phyloP scores from a whole-genome alignment of 1,140 invertebrate genomes.

The Anadara kagoshimensis region DNA sequence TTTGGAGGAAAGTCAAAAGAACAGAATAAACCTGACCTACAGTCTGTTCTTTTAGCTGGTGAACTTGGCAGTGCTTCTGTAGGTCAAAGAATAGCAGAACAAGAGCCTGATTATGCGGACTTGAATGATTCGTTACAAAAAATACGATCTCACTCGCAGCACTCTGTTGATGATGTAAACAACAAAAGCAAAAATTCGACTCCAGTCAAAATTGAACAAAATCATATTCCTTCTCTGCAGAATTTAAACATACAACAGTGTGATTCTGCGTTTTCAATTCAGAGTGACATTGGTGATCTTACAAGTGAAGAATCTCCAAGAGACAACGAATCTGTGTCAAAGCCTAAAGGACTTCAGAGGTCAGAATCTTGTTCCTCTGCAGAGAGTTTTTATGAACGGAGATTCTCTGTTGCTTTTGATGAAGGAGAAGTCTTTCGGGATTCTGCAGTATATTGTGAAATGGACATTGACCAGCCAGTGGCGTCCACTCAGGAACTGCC shows the following conservation, averaged over 20 bases:
- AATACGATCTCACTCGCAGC: conserved; percentile 1
- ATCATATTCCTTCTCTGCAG: conserved; percentile 10
- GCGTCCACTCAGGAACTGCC: background rate
- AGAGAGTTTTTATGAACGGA: conserved; percentile 60
- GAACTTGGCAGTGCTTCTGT: conserved; percentile 45
- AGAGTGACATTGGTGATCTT: conserved; percentile 32
- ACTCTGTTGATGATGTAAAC: conserved; percentile 1
- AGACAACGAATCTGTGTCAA: conserved; percentile 1
- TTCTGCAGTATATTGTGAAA: conserved; percentile 52
- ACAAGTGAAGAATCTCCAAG: conserved; percentile 10
- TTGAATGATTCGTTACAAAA: conserved; percentile 10
- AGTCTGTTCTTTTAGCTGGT: conserved; percentile 49
- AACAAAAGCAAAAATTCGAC: background rate
- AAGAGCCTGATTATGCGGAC: conserved; percentile 35
- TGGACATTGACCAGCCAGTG: conserved; percentile 31
- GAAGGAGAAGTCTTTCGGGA: conserved; percentile 52
- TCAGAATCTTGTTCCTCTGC: conserved; percentile 19
- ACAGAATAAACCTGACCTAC: conserved; percentile 34
- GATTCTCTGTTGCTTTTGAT: conserved; percentile 55
- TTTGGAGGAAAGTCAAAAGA: conserved; percentile 12
- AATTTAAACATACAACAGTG: conserved; percentile 47
- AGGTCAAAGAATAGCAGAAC: conserved; percentile 52
- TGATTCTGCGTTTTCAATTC: conserved; percentile 57
- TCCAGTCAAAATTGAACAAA: background rate
- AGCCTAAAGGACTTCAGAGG: background rate